phyloP scores from a whole-genome alignment of 2,113 vertebrate species.

The Cottus gobio region DNA sequence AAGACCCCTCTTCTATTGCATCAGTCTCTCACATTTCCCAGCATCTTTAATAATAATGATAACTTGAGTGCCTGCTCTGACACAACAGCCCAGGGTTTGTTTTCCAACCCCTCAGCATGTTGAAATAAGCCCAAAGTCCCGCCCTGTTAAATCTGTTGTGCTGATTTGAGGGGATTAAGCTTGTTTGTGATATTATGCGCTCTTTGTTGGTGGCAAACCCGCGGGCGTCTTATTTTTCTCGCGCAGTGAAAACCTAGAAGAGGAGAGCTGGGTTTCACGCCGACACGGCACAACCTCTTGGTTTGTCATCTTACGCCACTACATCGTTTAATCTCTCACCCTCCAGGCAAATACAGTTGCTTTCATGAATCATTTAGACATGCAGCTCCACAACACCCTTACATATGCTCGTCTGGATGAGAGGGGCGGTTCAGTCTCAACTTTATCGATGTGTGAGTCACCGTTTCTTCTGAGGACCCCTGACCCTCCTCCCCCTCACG shows the following conservation, averaged over 20 bases:
- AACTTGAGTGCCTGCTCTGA: constrained; percentile 1
- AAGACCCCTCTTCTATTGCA: background rate
- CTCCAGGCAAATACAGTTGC: constrained; percentile 42
- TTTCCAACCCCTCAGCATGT: constrained; percentile 28
- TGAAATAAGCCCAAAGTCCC: constrained; percentile 33
- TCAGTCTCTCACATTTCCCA: background rate
- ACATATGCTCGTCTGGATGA: constrained; percentile 13
- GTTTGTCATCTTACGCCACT: constrained; percentile 42
- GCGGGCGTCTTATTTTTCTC: constrained; percentile 12
- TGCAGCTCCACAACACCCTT: constrained; percentile 11
- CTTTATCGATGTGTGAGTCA: constrained; percentile 16
- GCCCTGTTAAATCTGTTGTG: constrained; percentile 45
- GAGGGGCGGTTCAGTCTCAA: background rate
- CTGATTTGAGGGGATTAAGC: constrained; percentile 59
- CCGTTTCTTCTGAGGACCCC: constrained; percentile 1
- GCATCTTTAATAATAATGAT: background rate
- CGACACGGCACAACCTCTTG: background rate
- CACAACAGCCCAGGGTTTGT: constrained; percentile 10
- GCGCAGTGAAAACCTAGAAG: constrained; percentile 10
- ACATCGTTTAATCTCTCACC: constrained; percentile 51
- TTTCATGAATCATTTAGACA: constrained; percentile 64
- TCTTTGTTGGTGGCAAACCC: constrained; percentile 22
- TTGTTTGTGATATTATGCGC: constrained; percentile 49
- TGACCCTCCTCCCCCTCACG: constrained; percentile 17
- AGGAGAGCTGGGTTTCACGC: background rate